Evolutionary conservation across 2,888 invertebrate genomes (phyloP), one percentile per base, ranked within the genome.

Genomic region (Ormia ochracea): DNA sequence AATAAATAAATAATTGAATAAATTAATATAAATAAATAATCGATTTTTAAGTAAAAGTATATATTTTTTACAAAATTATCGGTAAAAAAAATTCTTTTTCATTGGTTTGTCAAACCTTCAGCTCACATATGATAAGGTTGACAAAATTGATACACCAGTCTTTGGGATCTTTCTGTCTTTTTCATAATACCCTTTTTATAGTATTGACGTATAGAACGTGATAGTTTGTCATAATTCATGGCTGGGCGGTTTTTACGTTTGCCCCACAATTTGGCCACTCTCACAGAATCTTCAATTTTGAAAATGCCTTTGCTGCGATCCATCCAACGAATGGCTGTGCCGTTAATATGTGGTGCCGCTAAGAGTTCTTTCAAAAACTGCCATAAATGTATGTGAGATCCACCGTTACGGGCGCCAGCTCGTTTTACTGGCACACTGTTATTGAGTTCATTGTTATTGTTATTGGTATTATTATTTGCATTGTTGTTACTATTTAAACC

Each of bases 111-210:
- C 61, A 1, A 14, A 54, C 12, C 59, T 26, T 2, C 43, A 19
- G 28, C 78, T 85, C 93, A 96, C 89, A 96, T 93, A 88, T 94
- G 94, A 90, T 98, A 98, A 17, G 97, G 97, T 89, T 96, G 96
- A 90, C 98, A 98, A 91, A 99, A 99, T 91, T 99, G 99, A 91
- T 99, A 99, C 81, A 99, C 99, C 85, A 99, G 93, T 88, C 99
- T 93, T 91, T 99, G 99, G 84, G 98, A 98, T 82, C 98, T 92
- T 89, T 98, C 98, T 0, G 99, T 99, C 90, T 99, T 99, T 93
- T 98, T 98, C 96, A 98, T 98, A 90, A 99, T 98, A 72, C 98
- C 98, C 90, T 99, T 99, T 91, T 99, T 98, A 93, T 99, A 99
- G 91, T 98, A 98, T 90, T 99, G 99, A 63, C 99, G 92, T 88